Conservation (phyloP, 2,888 invertebrate species). For the Lysandra bellargus region DNA sequence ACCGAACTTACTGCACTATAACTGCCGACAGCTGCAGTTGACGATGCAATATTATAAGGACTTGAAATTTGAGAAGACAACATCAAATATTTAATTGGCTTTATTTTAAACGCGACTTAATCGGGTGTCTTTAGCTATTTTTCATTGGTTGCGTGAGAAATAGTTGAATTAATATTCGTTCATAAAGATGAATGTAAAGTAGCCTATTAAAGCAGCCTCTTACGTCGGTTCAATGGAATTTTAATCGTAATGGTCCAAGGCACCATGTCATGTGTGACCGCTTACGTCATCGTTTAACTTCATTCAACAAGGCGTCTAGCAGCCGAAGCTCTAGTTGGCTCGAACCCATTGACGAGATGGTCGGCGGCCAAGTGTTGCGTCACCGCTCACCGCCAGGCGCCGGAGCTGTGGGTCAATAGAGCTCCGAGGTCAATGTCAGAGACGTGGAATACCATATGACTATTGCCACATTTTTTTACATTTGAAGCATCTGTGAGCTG, state of each 20-base stretch:
- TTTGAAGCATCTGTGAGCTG: neutral
- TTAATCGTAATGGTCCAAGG: neutral
- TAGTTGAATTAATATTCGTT: neutral
- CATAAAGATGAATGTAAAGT: neutral
- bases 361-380: neutral
- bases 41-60: too few relatives aligned
- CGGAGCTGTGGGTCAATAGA: neutral
- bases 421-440: conserved; percentile 2
- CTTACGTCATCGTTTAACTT: conserved; percentile 5
- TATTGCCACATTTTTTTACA: neutral
- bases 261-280: neutral
- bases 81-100: too few relatives aligned
- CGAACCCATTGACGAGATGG: conserved; percentile 6
- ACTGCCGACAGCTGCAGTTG: neutral
- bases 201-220: neutral
- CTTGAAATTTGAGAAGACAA: neutral
- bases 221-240: neutral
- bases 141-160: neutral
- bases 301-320: conserved; percentile 1
- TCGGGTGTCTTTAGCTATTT: neutral
- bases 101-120: neutral
- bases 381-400: neutral
- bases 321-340: neutral
- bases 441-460: neutral
- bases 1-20: too few relatives aligned